phyloP scores from a whole-genome alignment of 1,140 invertebrate genomes.

The Orchestia grillus region DNA sequence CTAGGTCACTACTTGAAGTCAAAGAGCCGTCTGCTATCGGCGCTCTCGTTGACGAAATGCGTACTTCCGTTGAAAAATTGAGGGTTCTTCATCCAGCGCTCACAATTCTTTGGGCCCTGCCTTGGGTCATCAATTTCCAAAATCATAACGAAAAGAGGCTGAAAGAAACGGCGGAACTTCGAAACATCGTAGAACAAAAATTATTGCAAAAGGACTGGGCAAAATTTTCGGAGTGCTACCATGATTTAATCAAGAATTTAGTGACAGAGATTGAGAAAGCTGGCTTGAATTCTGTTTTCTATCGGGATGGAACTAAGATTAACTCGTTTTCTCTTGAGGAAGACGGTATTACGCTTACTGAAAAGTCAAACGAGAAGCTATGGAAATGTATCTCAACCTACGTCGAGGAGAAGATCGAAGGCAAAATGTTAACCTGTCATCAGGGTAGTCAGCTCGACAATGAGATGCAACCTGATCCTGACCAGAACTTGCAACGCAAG shows the following conservation, averaged over 20 bases:
- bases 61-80: neutral
- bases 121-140: slow-evolving; percentile 2
- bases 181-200: neutral
- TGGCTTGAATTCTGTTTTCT: neutral
- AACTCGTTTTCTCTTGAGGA: neutral
- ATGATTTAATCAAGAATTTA: neutral
- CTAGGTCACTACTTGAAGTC: no score
- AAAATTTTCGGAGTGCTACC: neutral
- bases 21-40: neutral
- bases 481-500: no score
- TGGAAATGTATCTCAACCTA: slow-evolving; percentile 14
- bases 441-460: no score
- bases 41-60: neutral
- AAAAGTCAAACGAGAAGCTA: neutral
- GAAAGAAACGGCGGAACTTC: neutral
- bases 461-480: no score
- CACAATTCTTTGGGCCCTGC: neutral
- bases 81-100: neutral
- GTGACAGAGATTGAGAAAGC: neutral
- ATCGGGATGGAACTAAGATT: neutral
- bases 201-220: neutral
- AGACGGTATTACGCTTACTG: neutral
- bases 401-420: neutral
- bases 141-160: neutral
- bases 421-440: no score